Percentiles rank a stretch among this genome's conserved stretches.
These are phyloP conservation scores for Diacarnus erythraeanus DNA, from an alignment of 37 sponge, comb jelly and placozoan species.

Conservation along the genomic window DNA sequence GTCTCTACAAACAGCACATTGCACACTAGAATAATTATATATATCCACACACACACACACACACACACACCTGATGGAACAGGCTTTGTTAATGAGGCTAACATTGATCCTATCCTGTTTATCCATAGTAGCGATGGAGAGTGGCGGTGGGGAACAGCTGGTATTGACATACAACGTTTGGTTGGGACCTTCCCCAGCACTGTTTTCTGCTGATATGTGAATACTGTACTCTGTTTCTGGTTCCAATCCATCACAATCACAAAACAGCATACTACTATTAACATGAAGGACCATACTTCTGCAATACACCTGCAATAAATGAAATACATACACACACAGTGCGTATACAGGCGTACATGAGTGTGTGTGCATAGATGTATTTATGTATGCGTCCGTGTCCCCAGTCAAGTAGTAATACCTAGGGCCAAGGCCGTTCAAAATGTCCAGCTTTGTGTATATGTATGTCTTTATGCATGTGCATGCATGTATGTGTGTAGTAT, in stretches of 20 bases:
- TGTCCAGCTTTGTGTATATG: not conserved
- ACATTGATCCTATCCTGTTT: not conserved
- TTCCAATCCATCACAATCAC: constrained; percentile 26
- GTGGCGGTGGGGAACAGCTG: constrained; percentile 7
- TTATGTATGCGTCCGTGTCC: no score
- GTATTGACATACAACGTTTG: not conserved
- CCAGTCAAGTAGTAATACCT: no score
- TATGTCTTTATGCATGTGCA: not conserved
- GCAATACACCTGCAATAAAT: not conserved
- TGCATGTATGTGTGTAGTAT: not conserved
- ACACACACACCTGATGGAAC: not conserved
- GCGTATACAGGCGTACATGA: not conserved
- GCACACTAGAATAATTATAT: not conserved
- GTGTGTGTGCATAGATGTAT: not conserved
- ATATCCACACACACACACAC: not conserved
- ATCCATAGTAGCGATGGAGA: not conserved
- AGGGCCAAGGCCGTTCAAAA: not conserved
- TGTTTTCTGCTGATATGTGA: constrained; percentile 17
- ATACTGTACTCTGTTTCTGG: constrained; percentile 28
- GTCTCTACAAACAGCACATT: no score
- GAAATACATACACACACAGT: not conserved
- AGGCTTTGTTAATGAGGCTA: not conserved
- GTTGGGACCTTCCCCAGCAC: constrained; percentile 21
- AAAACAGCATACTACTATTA: not conserved
- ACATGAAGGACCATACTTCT: not conserved